Conservation (phyloP, 2,888 invertebrate genomes). For the Rhogogaster chlorosoma region DNA sequence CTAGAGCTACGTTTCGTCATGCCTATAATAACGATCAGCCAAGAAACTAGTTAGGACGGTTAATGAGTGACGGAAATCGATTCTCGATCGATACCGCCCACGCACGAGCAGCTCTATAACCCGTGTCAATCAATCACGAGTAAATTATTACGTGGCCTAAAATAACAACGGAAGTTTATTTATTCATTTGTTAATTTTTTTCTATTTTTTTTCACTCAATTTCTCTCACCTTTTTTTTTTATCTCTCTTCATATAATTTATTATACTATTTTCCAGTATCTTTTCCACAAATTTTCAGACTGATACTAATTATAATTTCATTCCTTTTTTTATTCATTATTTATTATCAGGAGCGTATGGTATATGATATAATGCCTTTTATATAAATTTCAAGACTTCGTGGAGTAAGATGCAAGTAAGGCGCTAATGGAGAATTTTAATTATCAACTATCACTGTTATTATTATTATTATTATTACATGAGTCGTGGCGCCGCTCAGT, state of each 20-base stretch:
- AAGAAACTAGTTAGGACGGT: constrained; percentile 36
- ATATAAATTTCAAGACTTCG: neutral
- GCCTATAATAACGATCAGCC: constrained; percentile 8
- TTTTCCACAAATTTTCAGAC: too few relatives aligned
- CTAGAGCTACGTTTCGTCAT: neutral
- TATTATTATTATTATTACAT: neutral
- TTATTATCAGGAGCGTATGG: too few relatives aligned
- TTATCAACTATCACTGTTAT: neutral
- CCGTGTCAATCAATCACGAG: constrained; percentile 22
- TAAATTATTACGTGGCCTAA: constrained; percentile 23
- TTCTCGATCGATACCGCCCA: constrained; percentile 36
- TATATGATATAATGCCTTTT: neutral
- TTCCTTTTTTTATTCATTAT: too few relatives aligned
- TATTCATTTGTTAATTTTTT: neutral
- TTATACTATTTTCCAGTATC: too few relatives aligned
- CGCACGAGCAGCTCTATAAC: constrained; percentile 15
- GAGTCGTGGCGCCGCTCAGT: neutral
- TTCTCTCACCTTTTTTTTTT: too few relatives aligned
- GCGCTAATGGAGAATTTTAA: neutral
- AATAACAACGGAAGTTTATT: constrained; percentile 3
- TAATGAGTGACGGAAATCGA: constrained; percentile 37
- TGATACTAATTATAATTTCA: too few relatives aligned
- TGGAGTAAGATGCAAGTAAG: neutral
- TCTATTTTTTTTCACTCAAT: neutral
- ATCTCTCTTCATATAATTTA: too few relatives aligned